A percentile compares a stretch with the other conserved stretches of the same genome.
Conservation (phyloP, 1,140 invertebrate species). For the Acromyrmex charruanus region DNA sequence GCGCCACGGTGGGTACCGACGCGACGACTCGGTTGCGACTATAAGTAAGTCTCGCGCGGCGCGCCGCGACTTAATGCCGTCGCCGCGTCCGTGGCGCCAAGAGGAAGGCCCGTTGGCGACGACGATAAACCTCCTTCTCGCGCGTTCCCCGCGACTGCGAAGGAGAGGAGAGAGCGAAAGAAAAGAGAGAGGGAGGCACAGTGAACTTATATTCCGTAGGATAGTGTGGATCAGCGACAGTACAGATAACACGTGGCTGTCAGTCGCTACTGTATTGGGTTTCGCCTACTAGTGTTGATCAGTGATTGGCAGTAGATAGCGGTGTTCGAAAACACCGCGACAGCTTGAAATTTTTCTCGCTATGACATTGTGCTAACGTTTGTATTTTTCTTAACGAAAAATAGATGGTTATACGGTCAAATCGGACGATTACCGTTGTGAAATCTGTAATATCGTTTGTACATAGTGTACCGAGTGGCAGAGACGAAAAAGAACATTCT, state of each 20-base stretch:
- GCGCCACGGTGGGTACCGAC: conserved; percentile 78
- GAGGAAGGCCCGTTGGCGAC: conserved; percentile 80
- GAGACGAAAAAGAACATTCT: neutral
- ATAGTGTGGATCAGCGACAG: conserved; percentile 71
- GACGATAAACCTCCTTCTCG: conserved; percentile 77
- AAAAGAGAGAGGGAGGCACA: conserved; percentile 57
- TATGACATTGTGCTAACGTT: conserved; percentile 17
- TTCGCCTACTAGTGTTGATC: conserved; percentile 27
- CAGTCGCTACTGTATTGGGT: conserved; percentile 56
- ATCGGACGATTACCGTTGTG: neutral
- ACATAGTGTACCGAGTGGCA: conserved; percentile 13
- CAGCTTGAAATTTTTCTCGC: neutral
- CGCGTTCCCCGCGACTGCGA: conserved; percentile 35
- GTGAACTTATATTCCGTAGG: conserved; percentile 63
- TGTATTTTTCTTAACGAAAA: neutral
- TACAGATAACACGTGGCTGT: conserved; percentile 75
- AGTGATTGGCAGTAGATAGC: conserved; percentile 19
- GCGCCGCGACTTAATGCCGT: conserved; percentile 85
- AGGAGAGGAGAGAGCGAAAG: conserved; percentile 35
- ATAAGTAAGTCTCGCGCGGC: conserved; percentile 85
- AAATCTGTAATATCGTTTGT: neutral
- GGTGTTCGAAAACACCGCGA: neutral
- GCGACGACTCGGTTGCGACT: conserved; percentile 76
- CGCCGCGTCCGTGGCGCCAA: conserved; percentile 85
- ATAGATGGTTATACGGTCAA: neutral